Evolutionary conservation across 2,113 vertebrate species (phyloP).

Genomic region (Recurvirostra avosetta): DNA sequence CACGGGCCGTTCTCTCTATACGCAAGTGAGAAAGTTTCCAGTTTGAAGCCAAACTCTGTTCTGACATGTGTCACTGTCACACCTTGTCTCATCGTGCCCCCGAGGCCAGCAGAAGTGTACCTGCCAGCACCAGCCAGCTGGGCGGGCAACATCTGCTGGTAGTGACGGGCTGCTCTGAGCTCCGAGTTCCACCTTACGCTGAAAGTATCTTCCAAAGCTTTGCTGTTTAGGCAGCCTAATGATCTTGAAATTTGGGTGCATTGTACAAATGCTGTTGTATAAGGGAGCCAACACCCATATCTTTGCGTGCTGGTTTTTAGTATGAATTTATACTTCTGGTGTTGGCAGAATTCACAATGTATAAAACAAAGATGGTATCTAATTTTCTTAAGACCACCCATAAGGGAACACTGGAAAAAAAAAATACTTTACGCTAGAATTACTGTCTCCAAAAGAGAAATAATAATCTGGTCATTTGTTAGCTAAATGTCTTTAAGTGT

Average conservation of each 20-base stretch:
- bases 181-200: rapidly evolving
- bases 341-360: background rate
- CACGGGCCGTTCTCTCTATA: background rate
- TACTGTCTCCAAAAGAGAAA: background rate
- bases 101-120: rapidly evolving
- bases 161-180: background rate
- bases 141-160: rapidly evolving
- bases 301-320: background rate
- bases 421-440: background rate
- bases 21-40: background rate
- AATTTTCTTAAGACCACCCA: background rate
- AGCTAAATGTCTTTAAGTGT: background rate
- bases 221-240: background rate
- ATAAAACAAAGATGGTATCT: background rate
- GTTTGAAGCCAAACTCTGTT: background rate
- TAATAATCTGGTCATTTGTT: background rate
- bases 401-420: background rate
- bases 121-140: background rate
- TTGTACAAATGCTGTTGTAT: background rate
- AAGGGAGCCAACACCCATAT: background rate
- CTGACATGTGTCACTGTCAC: background rate
- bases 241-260: background rate
- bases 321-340: background rate
- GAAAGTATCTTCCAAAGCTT: background rate
- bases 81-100: rapidly evolving